Evolutionary conservation across 1,140 invertebrate genomes (phyloP).

Genomic region (Ericerus pela): DNA sequence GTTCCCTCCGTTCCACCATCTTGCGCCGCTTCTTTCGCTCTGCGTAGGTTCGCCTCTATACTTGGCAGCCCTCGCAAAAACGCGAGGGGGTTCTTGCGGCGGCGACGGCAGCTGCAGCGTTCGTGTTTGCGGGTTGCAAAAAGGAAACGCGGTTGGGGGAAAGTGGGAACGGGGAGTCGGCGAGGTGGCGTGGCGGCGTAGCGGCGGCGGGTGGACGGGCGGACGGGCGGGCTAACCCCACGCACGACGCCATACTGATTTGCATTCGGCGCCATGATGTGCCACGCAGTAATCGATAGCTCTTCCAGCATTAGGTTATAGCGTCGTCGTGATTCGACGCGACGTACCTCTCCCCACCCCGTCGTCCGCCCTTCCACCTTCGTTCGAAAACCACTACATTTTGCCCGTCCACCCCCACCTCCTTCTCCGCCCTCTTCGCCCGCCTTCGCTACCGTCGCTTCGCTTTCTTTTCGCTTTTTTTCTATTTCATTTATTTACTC

Average conservation of each 20-base stretch:
- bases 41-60: too few species aligned
- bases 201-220: not conserved
- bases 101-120: not conserved
- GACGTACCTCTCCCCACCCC: not conserved
- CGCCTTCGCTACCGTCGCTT: not conserved
- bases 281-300: slow-evolving; percentile 10
- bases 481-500: too few species aligned
- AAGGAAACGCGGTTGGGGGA: not conserved
- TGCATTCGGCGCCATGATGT: slow-evolving; percentile 11
- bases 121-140: not conserved
- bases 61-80: not conserved
- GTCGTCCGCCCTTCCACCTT: not conserved
- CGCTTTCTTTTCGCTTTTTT: too few species aligned
- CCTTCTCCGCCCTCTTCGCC: not conserved
- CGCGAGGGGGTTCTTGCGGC: not conserved
- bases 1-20: too few species aligned
- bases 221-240: not conserved
- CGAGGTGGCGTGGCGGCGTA: not conserved
- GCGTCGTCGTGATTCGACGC: slow-evolving; percentile 11
- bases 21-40: too few species aligned
- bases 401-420: not conserved
- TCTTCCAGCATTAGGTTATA: slow-evolving; percentile 12
- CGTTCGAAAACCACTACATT: too few species aligned
- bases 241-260: slow-evolving; percentile 10
- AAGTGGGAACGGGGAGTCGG: not conserved